Base-by-base conservation (phyloP, 2,113 vertebrate species). In the Gulo gulo region DNA sequence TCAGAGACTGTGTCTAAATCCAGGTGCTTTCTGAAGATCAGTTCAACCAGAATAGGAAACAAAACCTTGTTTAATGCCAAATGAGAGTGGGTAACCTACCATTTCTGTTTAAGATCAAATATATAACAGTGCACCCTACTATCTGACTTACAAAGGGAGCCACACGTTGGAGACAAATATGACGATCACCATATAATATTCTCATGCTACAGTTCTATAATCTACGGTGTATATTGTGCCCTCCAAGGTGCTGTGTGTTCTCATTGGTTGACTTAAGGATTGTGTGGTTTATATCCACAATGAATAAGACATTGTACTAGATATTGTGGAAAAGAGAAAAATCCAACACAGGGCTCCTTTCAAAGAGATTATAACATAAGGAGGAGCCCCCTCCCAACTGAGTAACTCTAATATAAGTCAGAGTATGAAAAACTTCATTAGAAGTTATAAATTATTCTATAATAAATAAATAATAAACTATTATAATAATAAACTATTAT, bases 21-120 rank as follows among this genome's bases (percentile, higher is more conserved):
- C 3, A 91, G 3, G 12, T 36, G 59, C 18, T 83, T 95, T 87
- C 26, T 81, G 23, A 86, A 34, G 20, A 88, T 67, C n/a, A 93
- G 9, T 42, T 39, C 79, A 45, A 95, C 4, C 91, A 11, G 29
- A 80, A 85, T 23, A 57, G 26, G 18, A 82, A 96, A 76, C 2
- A 63, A 86, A 83, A 82, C 23, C 63, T 80, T 61, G 76, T 6
- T 93, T 47, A 69, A 69, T 18, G 83, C 1, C 1, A 95, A 94
- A 57, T 74, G 55, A 20, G 42, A 47, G 1, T 80, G 15, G 34
- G 9, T 73, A 47, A 39, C 11, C 52, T 65, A 18, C 16, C 67
- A 21, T 65, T 63, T 91, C n/a, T 88, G 4, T 59, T 88, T 59
- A 92, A 87, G 80, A 10, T 63, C 50, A 96, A 96, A 90, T 69